Conservation (phyloP, 2,888 invertebrate genomes). For the Diadegma fenestrale region DNA sequence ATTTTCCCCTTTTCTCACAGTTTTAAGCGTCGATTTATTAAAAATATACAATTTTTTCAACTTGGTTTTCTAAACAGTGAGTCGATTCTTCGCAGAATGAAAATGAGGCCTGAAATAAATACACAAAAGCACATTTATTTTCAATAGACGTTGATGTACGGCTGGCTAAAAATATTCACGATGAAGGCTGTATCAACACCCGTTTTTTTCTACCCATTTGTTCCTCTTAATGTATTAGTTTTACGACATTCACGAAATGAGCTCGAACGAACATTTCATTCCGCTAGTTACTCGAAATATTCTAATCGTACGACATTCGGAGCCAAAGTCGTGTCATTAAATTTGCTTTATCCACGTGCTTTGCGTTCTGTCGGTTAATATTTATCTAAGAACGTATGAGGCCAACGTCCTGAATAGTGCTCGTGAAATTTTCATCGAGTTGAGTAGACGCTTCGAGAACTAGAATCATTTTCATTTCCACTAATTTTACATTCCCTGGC, state of each 20-base stretch:
- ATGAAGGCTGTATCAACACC: neutral
- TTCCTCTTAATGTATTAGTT: slow-evolving; percentile 6
- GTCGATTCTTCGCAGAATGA: slow-evolving; percentile 2
- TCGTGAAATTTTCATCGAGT: neutral
- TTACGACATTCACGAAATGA: slow-evolving; percentile 14
- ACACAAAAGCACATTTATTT: slow-evolving; percentile 20
- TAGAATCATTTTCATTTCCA: neutral
- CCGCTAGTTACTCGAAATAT: neutral
- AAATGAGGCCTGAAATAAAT: slow-evolving; percentile 40
- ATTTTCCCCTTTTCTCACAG: neutral
- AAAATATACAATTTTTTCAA: neutral
- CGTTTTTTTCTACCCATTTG: slow-evolving; percentile 1
- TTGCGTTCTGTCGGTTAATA: neutral
- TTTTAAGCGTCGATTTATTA: neutral
- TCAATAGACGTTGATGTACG: slow-evolving; percentile 22
- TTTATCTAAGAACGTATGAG: neutral
- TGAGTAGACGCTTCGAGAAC: neutral
- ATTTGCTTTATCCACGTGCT: neutral
- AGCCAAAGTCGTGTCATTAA: neutral
- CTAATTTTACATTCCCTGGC: neutral
- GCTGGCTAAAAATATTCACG: slow-evolving; percentile 43
- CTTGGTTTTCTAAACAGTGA: neutral
- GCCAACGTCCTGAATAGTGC: neutral
- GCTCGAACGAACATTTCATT: neutral
- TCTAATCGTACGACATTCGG: neutral